Evolutionary conservation across 2,113 vertebrate species (phyloP).

Genomic region (Poeciliopsis prolifica): DNA sequence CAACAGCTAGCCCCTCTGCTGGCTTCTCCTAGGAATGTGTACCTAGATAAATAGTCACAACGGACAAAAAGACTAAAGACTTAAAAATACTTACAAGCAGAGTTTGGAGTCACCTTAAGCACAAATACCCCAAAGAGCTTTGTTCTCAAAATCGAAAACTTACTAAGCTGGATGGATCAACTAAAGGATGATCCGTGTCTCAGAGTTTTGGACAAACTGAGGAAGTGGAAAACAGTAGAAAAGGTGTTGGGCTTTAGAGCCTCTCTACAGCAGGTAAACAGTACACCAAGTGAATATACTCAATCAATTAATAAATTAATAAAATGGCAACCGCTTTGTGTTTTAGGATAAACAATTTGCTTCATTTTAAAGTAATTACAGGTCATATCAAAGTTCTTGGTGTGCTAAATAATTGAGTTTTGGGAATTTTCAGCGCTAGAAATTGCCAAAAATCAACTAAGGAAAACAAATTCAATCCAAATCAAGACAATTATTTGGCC

Average conservation of each 20-base stretch:
- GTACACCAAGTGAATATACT: neutral
- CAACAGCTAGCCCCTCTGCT: constrained; percentile 67
- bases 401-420: neutral
- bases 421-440: too few species aligned
- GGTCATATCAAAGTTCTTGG: neutral
- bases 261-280: neutral
- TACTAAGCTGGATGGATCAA: neutral
- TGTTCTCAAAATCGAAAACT: constrained; percentile 30
- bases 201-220: neutral
- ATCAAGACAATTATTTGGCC: too few species aligned
- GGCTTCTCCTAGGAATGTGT: constrained; percentile 51
- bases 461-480: too few species aligned
- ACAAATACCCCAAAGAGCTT: constrained; percentile 18
- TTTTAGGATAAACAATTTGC: neutral
- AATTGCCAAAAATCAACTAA: too few species aligned
- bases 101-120: constrained; percentile 26
- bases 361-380: neutral
- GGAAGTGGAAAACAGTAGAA: neutral
- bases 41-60: constrained; percentile 29
- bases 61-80: constrained; percentile 12
- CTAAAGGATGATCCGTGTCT: neutral
- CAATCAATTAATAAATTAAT: neutral
- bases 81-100: constrained; percentile 47
- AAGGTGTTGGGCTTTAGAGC: neutral
- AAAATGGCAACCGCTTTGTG: neutral